A percentile compares a stretch with the other conserved stretches of the same genome.
Conservation (phyloP, 2,888 invertebrate species). For the Aricia artaxerxes region DNA sequence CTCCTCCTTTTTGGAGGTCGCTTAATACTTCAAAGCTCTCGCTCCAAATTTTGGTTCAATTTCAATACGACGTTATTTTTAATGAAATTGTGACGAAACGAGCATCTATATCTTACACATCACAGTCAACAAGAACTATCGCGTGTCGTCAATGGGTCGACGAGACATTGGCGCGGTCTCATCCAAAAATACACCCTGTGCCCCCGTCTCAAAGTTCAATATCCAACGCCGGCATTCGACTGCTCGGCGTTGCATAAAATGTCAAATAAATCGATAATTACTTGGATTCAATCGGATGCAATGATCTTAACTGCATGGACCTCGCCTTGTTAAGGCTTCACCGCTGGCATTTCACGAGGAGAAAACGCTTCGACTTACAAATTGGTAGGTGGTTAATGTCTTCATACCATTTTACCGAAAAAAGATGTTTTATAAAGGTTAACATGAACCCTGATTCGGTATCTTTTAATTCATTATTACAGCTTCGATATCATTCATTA, state of each 20-base stretch:
- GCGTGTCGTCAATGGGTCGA: constrained; percentile 7
- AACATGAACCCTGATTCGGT: background rate
- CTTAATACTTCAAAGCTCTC: no score
- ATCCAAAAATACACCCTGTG: background rate
- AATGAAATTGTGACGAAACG: background rate
- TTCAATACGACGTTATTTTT: background rate
- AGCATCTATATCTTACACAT: background rate
- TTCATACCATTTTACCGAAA: background rate
- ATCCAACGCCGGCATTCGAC: background rate
- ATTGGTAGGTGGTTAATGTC: constrained; percentile 3
- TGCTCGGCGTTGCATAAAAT: constrained; percentile 21
- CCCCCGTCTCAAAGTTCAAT: background rate
- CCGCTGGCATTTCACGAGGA: constrained; percentile 11
- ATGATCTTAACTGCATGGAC: constrained; percentile 18
- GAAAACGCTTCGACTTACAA: background rate
- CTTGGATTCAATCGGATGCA: constrained; percentile 12
- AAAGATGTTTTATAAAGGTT: constrained; percentile 1
- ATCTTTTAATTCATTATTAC: background rate
- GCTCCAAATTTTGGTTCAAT: no score
- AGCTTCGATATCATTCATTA: no score
- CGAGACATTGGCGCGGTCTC: background rate
- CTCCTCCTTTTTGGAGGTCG: no score
- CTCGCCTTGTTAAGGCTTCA: background rate
- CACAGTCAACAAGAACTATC: background rate
- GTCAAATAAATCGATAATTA: constrained; percentile 21